phyloP scores from a whole-genome alignment of 1,140 invertebrate species.

The Zaprionus vittiger region DNA sequence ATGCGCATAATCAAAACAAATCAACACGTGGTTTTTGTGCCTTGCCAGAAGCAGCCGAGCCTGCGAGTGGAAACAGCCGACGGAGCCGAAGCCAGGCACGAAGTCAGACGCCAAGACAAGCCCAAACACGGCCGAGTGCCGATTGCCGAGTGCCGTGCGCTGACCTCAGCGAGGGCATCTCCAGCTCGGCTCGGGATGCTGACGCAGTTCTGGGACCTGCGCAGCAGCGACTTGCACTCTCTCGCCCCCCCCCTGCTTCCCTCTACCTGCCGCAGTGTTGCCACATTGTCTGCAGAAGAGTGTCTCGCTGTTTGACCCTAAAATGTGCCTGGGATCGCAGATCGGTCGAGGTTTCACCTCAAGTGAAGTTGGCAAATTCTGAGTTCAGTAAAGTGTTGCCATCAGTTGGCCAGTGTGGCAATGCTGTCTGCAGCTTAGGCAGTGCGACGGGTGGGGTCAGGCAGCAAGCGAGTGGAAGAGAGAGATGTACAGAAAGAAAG shows the following conservation, averaged over 20 bases:
- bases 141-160: constrained; percentile 3
- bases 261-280: neutral
- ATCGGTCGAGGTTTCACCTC: neutral
- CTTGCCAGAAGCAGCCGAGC: constrained; percentile 41
- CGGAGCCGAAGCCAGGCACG: constrained; percentile 9
- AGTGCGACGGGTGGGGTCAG: constrained; percentile 11
- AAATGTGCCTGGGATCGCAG: neutral
- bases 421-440: constrained; percentile 21
- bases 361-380: neutral
- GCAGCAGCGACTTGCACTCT: constrained; percentile 7
- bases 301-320: neutral
- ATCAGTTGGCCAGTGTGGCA: constrained; percentile 35
- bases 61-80: constrained; percentile 21
- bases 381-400: neutral
- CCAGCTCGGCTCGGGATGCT: constrained; percentile 4
- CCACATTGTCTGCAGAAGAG: constrained; percentile 3
- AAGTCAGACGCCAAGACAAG: neutral
- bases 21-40: constrained; percentile 82
- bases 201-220: constrained; percentile 24
- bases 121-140: neutral
- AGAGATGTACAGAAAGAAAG: constrained; percentile 1
- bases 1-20: constrained; percentile 84
- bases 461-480: constrained; percentile 12
- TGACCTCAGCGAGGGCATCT: constrained; percentile 25
- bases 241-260: neutral